Base-by-base conservation (phyloP, 2,888 invertebrate genomes). In the Lycaena phlaeas region DNA sequence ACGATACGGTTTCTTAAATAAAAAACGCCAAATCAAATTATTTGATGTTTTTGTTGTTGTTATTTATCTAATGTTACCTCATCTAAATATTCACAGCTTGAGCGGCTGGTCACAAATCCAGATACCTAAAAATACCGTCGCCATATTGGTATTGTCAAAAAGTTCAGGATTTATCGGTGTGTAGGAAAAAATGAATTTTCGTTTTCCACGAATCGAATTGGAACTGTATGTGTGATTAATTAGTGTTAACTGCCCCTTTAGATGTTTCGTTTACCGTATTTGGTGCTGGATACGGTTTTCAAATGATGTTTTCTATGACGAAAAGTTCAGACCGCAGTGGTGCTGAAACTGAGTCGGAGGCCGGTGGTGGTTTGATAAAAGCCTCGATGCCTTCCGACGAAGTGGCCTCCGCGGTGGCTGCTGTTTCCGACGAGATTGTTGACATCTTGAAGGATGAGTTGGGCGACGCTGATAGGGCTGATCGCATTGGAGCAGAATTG, bases 141-240 rank as follows among this genome's bases (percentile, higher is more conserved):
- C 85, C 85, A 85, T 85, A 85, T 85, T 85, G 84, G 84, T 81
- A 84, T 84, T 85, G 84, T 84, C 85, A 85, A 85, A 82, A 79
- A 75, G 63, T 72, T 76, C 64, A 71, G 68, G 65, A 59, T 68
- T 61, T 57, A 69, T 71, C 63, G 67, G 75, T 75, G 72, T 69
- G 64, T 68, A 69, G 61, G 70, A 73, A 75, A 81, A 85, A 82
- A 82, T 82, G 85, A 63, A 76, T 77, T 76, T 70, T 70, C 71
- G 64, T 61, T 63, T 63, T 64, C 55, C 61, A 62, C 59, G 62
- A 57, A 64, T 55, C 64, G 62, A 64, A 64, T 73, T 68, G 54
- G 59, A 61, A 55, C 59, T 65, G 61, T 61, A 64, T 55, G 59
- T 71, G 70, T 77, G 70, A 79, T 76, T 59, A 54, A 60, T 59